Base-by-base conservation (phyloP, 2,113 vertebrate species). In the Ctenodactylus gundi region DNA sequence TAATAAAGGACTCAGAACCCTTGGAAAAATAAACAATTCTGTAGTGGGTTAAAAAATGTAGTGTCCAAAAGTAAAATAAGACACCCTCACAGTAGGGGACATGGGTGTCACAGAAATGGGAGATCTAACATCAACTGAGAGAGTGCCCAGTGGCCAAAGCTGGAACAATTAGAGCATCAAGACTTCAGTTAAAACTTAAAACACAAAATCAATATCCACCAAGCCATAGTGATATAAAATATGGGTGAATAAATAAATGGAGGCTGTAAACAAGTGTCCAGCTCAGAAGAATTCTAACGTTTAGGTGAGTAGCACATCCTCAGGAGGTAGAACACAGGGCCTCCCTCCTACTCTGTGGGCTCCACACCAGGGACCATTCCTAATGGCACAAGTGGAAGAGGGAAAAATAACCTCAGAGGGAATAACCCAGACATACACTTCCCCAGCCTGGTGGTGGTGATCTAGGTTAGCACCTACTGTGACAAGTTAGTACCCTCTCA, bases 381-480 rank as follows among this genome's bases (percentile, higher is more conserved):
- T 14, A 11, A 15, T 27, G 31, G 57, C 41, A 39, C 70, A 23
- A 18, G 15, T 3, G 7, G 39, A 41, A 25, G 31, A 6, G 21
- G 31, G 57, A 44, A 34, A 17, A 44, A 4, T 9, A 3, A 18
- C 21, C 14, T n/a, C n/a, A 25, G 6, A 27, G 34, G 1, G 34
- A 15, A 12, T 34, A 25, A 60, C 2, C 25, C 29, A 21, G 57
- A 36, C 14, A 10, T 1, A 17, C 53, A 25, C 57, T 10, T 20
- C 44, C 36, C 29, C 44, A 20, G 39, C 81, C 44, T 27, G 31
- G 31, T n/a, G 44, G 34, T 27, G 31, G 31, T n/a, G 44, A 34
- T 0, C 44, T 36, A 1, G 4, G 34, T 7, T 21, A n/a, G 4
- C 34, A 11, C 6, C 41, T 0, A 49, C 6, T 4, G 44, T 12